Conservation (phyloP, 2,113 vertebrate genomes). For the Anguilla japonica region DNA sequence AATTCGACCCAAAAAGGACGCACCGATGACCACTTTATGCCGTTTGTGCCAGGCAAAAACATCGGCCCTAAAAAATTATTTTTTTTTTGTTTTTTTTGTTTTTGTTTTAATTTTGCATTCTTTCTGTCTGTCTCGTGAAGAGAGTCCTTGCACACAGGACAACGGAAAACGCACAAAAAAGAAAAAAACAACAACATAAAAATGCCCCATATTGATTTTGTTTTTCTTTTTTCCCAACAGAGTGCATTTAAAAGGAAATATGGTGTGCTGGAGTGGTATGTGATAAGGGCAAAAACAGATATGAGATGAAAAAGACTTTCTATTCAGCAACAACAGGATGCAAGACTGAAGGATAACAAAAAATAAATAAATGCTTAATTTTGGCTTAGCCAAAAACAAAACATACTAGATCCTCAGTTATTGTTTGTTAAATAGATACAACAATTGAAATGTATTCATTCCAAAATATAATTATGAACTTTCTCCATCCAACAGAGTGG, state of each 20-base stretch:
- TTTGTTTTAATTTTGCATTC: too few species aligned
- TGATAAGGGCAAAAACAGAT: background rate
- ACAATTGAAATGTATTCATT: background rate
- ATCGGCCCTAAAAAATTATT: background rate
- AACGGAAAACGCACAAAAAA: slow-evolving; percentile 39
- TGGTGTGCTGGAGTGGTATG: background rate
- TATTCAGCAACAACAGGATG: background rate
- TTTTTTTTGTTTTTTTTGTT: too few species aligned
- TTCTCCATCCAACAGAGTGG: background rate
- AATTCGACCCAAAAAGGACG: background rate
- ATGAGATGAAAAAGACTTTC: background rate
- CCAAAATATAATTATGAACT: background rate
- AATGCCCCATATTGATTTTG: slow-evolving; percentile 31
- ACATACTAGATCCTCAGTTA: too few species aligned
- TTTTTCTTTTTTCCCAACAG: background rate
- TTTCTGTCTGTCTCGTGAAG: background rate
- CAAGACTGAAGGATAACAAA: background rate
- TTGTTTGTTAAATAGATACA: background rate
- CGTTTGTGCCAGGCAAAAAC: background rate
- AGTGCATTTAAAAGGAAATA: background rate
- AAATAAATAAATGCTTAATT: background rate
- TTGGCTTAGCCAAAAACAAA: too few species aligned
- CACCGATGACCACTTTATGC: background rate
- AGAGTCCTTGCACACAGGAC: slow-evolving; percentile 38
- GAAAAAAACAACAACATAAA: slow-evolving; percentile 39